These are phyloP conservation scores for Rattus norvegicus DNA, from an alignment of 2,113 vertebrate genomes.

Conservation along the genomic window DNA sequence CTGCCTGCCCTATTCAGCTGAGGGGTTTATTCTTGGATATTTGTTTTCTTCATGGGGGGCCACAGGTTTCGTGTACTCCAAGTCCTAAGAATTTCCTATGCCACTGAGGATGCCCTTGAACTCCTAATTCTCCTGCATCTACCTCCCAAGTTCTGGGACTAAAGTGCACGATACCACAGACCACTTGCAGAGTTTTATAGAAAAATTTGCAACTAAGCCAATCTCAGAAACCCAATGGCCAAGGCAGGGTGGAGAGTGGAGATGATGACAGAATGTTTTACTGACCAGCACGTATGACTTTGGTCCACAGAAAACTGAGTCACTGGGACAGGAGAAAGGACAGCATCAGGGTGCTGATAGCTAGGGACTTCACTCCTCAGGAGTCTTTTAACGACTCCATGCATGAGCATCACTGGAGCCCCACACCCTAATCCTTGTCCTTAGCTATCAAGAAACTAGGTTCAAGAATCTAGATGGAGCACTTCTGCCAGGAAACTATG, in stretches of 20 bases:
- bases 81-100: background rate
- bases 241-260: background rate
- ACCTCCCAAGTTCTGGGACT: background rate
- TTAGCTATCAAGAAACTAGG: background rate
- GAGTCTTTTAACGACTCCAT: background rate
- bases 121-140: background rate
- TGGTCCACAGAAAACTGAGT: background rate
- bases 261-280: background rate
- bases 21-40: background rate
- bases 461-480: constrained; percentile 6
- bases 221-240: constrained; percentile 8
- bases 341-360: background rate
- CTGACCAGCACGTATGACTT: background rate
- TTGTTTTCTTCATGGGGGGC: background rate
- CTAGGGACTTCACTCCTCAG: background rate
- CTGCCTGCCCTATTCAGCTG: background rate
- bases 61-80: background rate
- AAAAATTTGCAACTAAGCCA: background rate
- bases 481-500: background rate
- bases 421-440: background rate
- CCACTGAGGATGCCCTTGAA: background rate
- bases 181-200: background rate
- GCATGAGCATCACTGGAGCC: background rate
- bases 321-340: background rate
- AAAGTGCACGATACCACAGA: background rate